A percentile compares a stretch with the other conserved stretches of the same genome.
Conservation (phyloP, 1,140 invertebrate species). For the Drosophila yakuba region DNA sequence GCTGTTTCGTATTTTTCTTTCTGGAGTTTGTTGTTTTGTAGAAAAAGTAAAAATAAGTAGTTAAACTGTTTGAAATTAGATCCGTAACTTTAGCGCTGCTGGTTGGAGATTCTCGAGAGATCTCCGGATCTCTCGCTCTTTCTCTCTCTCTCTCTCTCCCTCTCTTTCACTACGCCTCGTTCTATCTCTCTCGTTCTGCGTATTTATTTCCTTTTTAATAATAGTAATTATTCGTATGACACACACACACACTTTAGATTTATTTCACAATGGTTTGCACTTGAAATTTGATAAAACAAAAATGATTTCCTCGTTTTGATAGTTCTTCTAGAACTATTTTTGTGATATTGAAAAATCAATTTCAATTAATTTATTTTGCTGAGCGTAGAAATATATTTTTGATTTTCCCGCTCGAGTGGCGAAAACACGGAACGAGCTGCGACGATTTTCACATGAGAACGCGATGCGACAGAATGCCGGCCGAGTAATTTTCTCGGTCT, state of each 20-base stretch:
- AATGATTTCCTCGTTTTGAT: constrained; percentile 5
- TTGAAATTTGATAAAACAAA: constrained; percentile 23
- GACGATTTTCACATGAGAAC: constrained; percentile 78
- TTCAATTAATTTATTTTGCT: constrained; percentile 23
- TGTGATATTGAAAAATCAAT: constrained; percentile 8
- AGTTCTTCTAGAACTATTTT: constrained; percentile 36
- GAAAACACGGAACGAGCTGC: constrained; percentile 38
- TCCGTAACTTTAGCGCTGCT: constrained; percentile 70
- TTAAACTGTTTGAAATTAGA: constrained; percentile 63
- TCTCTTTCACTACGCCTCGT: not conserved
- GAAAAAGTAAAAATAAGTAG: constrained; percentile 49
- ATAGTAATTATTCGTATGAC: constrained; percentile 10
- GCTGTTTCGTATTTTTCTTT: constrained; percentile 36
- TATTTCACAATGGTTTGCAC: constrained; percentile 61
- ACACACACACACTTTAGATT: constrained; percentile 29
- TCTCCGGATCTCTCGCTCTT: constrained; percentile 28
- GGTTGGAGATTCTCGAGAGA: constrained; percentile 21
- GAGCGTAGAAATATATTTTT: constrained; percentile 19
- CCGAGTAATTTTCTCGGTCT: constrained; percentile 52
- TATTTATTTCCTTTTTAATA: constrained; percentile 6
- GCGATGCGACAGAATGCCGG: constrained; percentile 80
- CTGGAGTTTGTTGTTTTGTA: constrained; percentile 33
- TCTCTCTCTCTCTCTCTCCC: not conserved
- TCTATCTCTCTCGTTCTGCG: constrained; percentile 18
- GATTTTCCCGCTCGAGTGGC: constrained; percentile 43